phyloP scores from a whole-genome alignment of 2,888 invertebrate genomes.

The Cephus nigrinus region DNA sequence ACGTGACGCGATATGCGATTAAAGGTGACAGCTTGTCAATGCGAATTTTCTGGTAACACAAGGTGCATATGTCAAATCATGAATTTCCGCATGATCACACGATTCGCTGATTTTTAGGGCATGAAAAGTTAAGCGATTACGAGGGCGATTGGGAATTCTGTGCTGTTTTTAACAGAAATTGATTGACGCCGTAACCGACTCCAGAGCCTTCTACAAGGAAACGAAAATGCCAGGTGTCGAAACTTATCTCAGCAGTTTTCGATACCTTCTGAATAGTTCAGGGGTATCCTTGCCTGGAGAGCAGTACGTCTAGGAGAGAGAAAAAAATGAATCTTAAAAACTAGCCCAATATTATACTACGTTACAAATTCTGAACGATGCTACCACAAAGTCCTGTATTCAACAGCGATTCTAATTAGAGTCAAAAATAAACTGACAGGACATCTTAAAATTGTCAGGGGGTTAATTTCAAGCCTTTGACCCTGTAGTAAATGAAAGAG shows the following conservation, averaged over 20 bases:
- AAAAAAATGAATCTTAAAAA: not conserved
- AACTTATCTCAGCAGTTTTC: not conserved
- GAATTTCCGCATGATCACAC: not conserved
- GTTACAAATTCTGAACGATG: not conserved
- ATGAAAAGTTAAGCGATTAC: not conserved
- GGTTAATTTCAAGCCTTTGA: not conserved
- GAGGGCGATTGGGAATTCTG: not conserved
- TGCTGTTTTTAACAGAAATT: not conserved
- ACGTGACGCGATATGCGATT: not conserved
- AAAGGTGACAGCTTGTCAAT: not conserved
- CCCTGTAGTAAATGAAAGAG: not conserved
- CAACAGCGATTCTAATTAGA: not conserved
- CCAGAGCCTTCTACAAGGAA: not conserved
- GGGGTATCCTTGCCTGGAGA: not conserved
- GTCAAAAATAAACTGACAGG: not conserved
- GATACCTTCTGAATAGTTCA: not conserved
- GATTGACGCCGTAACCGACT: not conserved
- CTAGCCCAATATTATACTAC: not conserved
- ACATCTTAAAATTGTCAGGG: not conserved
- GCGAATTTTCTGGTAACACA: not conserved
- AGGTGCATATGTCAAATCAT: not conserved
- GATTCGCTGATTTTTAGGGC: not conserved
- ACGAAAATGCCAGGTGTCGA: not conserved
- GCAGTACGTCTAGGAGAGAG: too few relatives aligned
- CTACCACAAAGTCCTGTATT: not conserved